Percentiles rank a stretch among this genome's conserved stretches.
Evolutionary conservation across 2,113 vertebrate species (phyloP).

Genomic region (Sander vitreus): DNA sequence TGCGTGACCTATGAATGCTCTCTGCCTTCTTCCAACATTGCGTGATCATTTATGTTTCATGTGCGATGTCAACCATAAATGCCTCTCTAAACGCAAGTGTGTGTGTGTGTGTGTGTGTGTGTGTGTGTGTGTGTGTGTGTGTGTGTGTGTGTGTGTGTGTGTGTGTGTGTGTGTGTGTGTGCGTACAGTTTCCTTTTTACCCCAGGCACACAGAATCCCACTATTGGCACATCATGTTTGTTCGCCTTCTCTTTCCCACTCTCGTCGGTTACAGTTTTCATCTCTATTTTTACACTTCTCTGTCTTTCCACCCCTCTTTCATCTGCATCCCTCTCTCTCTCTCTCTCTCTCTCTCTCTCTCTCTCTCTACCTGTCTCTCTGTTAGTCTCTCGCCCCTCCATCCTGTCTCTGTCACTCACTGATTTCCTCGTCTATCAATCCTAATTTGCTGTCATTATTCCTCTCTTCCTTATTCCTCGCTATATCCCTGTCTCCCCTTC

Average conservation of each 20-base stretch:
- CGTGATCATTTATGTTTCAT: constrained; percentile 44
- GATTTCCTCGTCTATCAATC: constrained; percentile 16
- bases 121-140: not conserved
- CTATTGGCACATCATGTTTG: constrained; percentile 2
- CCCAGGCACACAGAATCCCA: constrained; percentile 4
- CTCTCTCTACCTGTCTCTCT: not conserved
- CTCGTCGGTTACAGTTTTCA: not conserved
- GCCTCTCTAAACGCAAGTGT: not conserved
- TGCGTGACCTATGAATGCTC: not conserved
- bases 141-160: not conserved
- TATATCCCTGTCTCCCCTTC: constrained; percentile 9
- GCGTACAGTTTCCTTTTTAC: constrained; percentile 5
- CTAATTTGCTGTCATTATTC: constrained; percentile 2
- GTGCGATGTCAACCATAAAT: constrained; percentile 51
- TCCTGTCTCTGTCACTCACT: constrained; percentile 14
- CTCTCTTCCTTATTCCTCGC: constrained; percentile 19
- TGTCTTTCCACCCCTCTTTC: not conserved
- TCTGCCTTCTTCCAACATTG: constrained; percentile 20
- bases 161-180: not conserved
- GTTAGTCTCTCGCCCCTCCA: not conserved
- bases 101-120: not conserved
- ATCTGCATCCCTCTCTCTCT: not conserved
- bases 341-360: not conserved
- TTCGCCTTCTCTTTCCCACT: constrained; percentile 22
- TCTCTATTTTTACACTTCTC: constrained; percentile 15